Evolutionary conservation across 1,140 invertebrate genomes (phyloP), one percentile per base, ranked within the genome.

Genomic region (Bombus consobrinus): DNA sequence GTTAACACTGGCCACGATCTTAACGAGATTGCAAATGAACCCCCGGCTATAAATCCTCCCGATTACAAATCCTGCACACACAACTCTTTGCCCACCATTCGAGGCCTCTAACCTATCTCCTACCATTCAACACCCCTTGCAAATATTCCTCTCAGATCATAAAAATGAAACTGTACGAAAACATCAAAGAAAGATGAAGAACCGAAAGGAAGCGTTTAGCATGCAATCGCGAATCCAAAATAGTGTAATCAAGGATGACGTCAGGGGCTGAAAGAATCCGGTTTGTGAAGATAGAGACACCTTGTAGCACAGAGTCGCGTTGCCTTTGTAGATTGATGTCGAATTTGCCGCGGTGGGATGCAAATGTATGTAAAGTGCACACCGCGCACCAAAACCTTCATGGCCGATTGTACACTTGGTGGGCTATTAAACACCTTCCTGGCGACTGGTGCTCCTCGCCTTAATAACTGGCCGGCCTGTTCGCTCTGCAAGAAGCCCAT

Each of bases 401-500:
- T 59, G 83, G 87, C 87, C 90, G 93, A 95, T 94, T 93, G 94
- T 92, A 93, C 92, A 92, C 92, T 93, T 93, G 89, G 91, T 85
- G 86, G 91, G 92, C 94, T 93, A 94, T 95, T 95, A 94, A 94
- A 94, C 92, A 94, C 93, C 93, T 94, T 93, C 92, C 93, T 77
- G 92, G 91, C 92, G 92, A 94, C 90, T 80, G 81, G 92, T 92
- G 83, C 91, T 53, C 87, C 86, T 90, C 90, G 57, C 75, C 83
- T 86, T 94, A 93, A 94, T 94, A 94, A 94, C 92, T 89, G 85
- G 83, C 90, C 90, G 87, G 73, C 87, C 82, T 82, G 88, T 71
- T 79, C 86, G 15, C 72, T 83, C 86, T 78, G 80, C 84, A 69
- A 91, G 76, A 32, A 68, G 71, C 80, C 79, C 89, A 66, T 78